Percentiles rank a stretch among this genome's conserved stretches.
These are phyloP conservation scores for Prietella phreatophila DNA, from an alignment of 2,113 vertebrate genomes.

Conservation along the genomic window DNA sequence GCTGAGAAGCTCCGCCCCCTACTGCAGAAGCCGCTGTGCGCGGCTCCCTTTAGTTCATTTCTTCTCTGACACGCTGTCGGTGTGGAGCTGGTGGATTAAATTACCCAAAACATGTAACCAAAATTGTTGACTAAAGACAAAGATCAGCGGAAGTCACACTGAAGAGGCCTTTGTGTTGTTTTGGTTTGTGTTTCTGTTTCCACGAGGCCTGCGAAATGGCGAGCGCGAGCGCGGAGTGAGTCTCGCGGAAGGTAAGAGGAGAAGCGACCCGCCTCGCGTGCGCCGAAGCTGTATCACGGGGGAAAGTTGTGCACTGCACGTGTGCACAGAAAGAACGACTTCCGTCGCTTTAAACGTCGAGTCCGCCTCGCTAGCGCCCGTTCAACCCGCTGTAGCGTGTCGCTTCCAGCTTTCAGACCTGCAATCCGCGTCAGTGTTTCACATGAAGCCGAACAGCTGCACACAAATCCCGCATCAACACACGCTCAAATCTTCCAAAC, in stretches of 20 bases:
- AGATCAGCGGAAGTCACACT: no score
- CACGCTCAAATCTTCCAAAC: background rate
- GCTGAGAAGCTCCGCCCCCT: background rate
- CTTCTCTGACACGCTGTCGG: background rate
- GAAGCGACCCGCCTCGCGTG: background rate
- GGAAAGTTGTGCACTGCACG: background rate
- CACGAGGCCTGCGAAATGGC: background rate
- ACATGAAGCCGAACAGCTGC: background rate
- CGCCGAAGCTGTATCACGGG: background rate
- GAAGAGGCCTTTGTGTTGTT: background rate
- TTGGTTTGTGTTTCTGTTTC: background rate
- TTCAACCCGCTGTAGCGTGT: background rate
- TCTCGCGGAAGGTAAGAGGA: constrained; percentile 1
- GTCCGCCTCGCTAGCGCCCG: background rate
- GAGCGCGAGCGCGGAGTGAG: constrained; percentile 5
- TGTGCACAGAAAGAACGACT: background rate
- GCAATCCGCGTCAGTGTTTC: background rate
- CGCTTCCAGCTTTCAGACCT: background rate
- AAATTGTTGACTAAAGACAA: background rate
- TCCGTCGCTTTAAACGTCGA: background rate
- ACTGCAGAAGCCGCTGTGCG: background rate
- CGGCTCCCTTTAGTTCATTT: background rate
- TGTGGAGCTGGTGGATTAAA: background rate
- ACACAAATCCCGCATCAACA: background rate
- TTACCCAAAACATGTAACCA: background rate